Evolutionary conservation across 2,888 invertebrate genomes (phyloP).

Genomic region (Synergus japonicus): DNA sequence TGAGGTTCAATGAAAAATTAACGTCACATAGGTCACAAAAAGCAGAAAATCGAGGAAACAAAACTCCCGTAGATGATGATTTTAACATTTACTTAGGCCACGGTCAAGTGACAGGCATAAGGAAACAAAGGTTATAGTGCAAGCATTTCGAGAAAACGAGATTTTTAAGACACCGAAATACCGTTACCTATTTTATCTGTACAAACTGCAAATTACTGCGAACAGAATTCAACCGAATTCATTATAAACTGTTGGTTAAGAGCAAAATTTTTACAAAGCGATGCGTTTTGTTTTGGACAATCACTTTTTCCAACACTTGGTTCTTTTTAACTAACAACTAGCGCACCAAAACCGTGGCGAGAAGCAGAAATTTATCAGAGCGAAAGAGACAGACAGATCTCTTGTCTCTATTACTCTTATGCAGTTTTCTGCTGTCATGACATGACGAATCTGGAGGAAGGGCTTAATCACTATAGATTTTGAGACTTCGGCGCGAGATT

Average conservation of each 20-base stretch:
- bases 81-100: slow-evolving; percentile 49
- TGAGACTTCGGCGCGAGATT: background rate
- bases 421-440: too few relatives aligned
- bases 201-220: slow-evolving; percentile 66
- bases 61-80: slow-evolving; percentile 29
- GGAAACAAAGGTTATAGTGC: slow-evolving; percentile 68
- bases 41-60: slow-evolving; percentile 21
- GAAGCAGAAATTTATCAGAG: too few relatives aligned
- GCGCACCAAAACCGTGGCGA: background rate
- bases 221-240: slow-evolving; percentile 64
- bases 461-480: slow-evolving; percentile 16
- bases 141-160: slow-evolving; percentile 54
- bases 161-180: slow-evolving; percentile 49
- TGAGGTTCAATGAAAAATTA: background rate
- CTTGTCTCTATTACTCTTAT: too few relatives aligned
- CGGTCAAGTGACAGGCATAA: slow-evolving; percentile 60
- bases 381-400: too few relatives aligned
- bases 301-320: slow-evolving; percentile 36
- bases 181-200: slow-evolving; percentile 67
- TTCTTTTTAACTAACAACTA: slow-evolving; percentile 23
- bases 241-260: slow-evolving; percentile 63
- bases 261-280: slow-evolving; percentile 37
- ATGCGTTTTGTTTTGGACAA: slow-evolving; percentile 41
- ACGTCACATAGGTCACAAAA: slow-evolving; percentile 32
- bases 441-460: background rate